Base-by-base conservation (phyloP, 1,140 invertebrate species). In the Parasteatoda tepidariorum region DNA sequence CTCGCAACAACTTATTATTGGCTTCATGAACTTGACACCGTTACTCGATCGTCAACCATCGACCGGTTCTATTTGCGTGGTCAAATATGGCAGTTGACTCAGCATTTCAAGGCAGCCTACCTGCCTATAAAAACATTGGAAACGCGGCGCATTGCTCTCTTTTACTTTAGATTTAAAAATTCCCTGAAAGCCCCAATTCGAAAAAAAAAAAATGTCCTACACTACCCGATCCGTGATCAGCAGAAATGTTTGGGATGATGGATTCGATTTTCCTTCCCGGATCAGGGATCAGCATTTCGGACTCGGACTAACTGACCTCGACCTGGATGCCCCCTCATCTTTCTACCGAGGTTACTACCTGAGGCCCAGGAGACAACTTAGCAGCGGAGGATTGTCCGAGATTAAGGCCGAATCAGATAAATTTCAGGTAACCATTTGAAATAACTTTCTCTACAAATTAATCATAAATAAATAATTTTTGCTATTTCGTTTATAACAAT, bases 361-460 rank as follows among this genome's bases (percentile, higher is more conserved):
- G 62, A 66, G 68, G 18, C 70, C 71, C 15, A 13, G 24, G 13
- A 71, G 79, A 54, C 79, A 82, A 28, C 79, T 82, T 9, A 82
- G 82, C 28, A 55, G 33, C 6, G 82, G 70, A 2, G 82, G 83
- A 3, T 54, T 55, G 3, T 85, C 85, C 2, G 82, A 85, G 55
- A 57, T 85, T 0, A 64, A 38, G 28, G 68, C 71, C 1, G 84
- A 85, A 11, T n/a, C 55, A 7, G 64, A 83, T 3, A 85, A 81
- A 30, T 90, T 92, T 76, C 91, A 94, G 87, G 92, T 79, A 38
- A n/a, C n/a, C n/a, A n/a, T n/a, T n/a, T n/a, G n/a, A n/a, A n/a
- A n/a, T n/a, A n/a, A n/a, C n/a, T n/a, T n/a, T n/a, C n/a, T n/a
- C n/a, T n/a, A n/a, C n/a, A n/a, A n/a, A n/a, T n/a, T n/a, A n/a